These are phyloP conservation scores for Synanthedon formicaeformis DNA, from an alignment of 2,888 invertebrate species.

Conservation along the genomic window DNA sequence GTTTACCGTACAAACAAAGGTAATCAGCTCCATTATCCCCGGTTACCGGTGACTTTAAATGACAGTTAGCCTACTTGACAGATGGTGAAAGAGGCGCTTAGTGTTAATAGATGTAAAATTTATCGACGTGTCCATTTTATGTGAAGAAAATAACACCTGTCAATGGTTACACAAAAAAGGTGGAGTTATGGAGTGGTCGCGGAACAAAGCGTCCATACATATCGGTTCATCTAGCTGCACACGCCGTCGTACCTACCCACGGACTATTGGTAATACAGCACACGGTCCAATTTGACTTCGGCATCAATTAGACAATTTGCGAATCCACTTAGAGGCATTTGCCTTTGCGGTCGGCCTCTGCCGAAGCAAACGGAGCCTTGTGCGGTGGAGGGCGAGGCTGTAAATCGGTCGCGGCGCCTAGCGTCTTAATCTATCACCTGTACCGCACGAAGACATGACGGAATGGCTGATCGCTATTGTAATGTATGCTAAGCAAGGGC, in stretches of 20 bases:
- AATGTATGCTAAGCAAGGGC: conserved; percentile 57
- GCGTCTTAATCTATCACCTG: not conserved
- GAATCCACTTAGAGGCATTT: conserved; percentile 30
- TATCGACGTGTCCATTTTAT: no score
- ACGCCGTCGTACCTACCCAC: conserved; percentile 28
- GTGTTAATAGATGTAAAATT: no score
- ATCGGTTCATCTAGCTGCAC: conserved; percentile 9
- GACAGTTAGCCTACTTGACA: no score
- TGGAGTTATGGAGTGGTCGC: conserved; percentile 17
- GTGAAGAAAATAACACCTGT: not conserved
- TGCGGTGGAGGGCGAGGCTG: not conserved
- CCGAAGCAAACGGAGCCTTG: not conserved
- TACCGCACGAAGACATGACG: conserved; percentile 35
- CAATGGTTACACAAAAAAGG: conserved; percentile 22
- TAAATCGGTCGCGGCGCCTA: no score
- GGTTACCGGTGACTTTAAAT: no score
- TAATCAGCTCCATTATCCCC: no score
- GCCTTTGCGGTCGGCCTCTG: conserved; percentile 4
- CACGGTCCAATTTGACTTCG: conserved; percentile 27
- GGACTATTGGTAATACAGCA: conserved; percentile 32
- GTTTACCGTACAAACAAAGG: no score
- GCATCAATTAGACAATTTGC: conserved; percentile 63
- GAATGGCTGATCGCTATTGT: conserved; percentile 53
- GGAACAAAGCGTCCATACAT: conserved; percentile 23
- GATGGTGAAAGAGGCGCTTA: no score